Conservation (phyloP, 2,888 invertebrate genomes). For the Antheraea assamensis region DNA sequence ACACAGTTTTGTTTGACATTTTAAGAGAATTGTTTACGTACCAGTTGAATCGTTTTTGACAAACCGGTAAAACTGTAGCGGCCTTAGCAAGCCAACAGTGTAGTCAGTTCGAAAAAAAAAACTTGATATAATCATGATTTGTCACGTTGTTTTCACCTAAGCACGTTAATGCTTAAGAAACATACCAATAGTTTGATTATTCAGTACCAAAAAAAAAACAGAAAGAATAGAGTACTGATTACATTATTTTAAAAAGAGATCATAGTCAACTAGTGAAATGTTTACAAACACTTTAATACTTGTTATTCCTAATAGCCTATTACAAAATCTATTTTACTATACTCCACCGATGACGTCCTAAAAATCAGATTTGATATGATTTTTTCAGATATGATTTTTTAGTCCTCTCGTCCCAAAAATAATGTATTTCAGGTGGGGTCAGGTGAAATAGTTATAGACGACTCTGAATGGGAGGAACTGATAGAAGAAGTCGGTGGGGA, state of each 20-base stretch:
- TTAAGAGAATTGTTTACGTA: background rate
- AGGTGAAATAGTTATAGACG: conserved; percentile 90
- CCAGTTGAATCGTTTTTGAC: background rate
- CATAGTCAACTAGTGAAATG: background rate
- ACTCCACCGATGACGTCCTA: background rate
- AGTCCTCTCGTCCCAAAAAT: background rate
- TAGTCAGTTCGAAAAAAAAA: too few species aligned
- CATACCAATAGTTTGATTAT: background rate
- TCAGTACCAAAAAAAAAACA: background rate
- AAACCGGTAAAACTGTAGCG: too few species aligned
- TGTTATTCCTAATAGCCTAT: too few species aligned
- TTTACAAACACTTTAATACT: background rate
- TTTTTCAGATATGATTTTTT: background rate
- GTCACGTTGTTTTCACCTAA: too few species aligned
- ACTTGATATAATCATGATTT: too few species aligned
- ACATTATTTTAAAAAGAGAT: background rate
- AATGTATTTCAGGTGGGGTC: conserved; percentile 85
- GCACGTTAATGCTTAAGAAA: background rate
- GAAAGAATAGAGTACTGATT: background rate
- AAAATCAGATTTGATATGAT: background rate
- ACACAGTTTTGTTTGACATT: too few species aligned
- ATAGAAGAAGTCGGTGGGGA: conserved; percentile 83
- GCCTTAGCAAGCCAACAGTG: too few species aligned
- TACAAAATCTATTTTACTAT: background rate
- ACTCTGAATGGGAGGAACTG: conserved; percentile 92